phyloP scores from a whole-genome alignment of 2,888 invertebrate species.

The Athrips mouffetella region DNA sequence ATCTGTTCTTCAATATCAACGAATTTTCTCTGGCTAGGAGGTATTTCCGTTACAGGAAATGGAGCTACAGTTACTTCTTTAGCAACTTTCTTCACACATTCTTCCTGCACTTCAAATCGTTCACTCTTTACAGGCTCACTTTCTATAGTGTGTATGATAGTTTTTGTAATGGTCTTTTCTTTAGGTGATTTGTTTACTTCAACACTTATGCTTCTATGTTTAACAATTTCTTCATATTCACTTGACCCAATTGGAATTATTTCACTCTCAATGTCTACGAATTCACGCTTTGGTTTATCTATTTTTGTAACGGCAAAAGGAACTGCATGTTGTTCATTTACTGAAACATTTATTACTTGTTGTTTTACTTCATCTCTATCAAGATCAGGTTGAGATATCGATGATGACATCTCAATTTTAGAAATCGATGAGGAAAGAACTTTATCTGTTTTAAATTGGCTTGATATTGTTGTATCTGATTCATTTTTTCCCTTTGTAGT shows the following conservation, averaged over 20 bases:
- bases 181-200: slow-evolving; percentile 47
- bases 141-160: slow-evolving; percentile 39
- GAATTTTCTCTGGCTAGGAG: slow-evolving; percentile 70
- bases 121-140: slow-evolving; percentile 31
- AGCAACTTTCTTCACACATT: slow-evolving; percentile 55
- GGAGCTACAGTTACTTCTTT: slow-evolving; percentile 63
- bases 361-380: slow-evolving; percentile 50
- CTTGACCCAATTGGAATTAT: slow-evolving; percentile 67
- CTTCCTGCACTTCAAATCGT: slow-evolving; percentile 42
- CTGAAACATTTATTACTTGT: slow-evolving; percentile 37
- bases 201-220: slow-evolving; percentile 55
- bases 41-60: slow-evolving; percentile 64
- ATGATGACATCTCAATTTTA: slow-evolving; percentile 60
- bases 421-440: slow-evolving; percentile 66
- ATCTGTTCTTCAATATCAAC: slow-evolving; percentile 70
- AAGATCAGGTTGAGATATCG: slow-evolving; percentile 50
- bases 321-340: slow-evolving; percentile 45
- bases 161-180: slow-evolving; percentile 43
- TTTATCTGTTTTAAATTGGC: slow-evolving; percentile 68
- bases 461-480: slow-evolving; percentile 69
- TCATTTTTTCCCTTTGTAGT: slow-evolving; percentile 61
- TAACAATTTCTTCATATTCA: slow-evolving; percentile 66
- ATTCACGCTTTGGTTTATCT: slow-evolving; percentile 56
- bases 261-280: slow-evolving; percentile 71
- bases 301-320: slow-evolving; percentile 64